Evolutionary conservation across 2,113 vertebrate species (phyloP).

Genomic region (Mola mola): DNA sequence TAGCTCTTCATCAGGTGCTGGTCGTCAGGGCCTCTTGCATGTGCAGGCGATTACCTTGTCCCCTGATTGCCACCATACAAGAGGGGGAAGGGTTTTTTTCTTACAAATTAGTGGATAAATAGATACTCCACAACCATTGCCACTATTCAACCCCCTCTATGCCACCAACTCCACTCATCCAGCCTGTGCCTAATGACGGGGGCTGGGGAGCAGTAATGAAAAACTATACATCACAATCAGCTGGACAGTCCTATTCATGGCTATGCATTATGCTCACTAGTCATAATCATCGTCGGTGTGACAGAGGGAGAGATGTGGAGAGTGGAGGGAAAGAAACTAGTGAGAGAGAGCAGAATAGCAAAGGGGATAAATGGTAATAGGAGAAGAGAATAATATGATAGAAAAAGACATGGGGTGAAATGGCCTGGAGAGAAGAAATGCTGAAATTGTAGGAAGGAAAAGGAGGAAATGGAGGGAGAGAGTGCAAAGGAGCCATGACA

Average conservation of each 20-base stretch:
- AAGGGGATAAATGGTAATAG: slow-evolving; percentile 16
- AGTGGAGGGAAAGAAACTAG: slow-evolving; percentile 23
- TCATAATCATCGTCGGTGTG: slow-evolving; percentile 89
- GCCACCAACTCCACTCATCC: slow-evolving; percentile 86
- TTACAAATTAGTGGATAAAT: slow-evolving; percentile 99
- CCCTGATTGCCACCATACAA: slow-evolving; percentile 98
- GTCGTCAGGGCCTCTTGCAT: slow-evolving; percentile 86
- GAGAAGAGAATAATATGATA: slow-evolving; percentile 28
- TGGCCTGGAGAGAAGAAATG: slow-evolving; percentile 44
- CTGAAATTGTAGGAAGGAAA: slow-evolving; percentile 33
- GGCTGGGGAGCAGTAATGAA: slow-evolving; percentile 98
- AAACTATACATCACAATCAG: slow-evolving; percentile 99
- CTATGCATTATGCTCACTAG: slow-evolving; percentile 94
- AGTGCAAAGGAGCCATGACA: slow-evolving; percentile 18
- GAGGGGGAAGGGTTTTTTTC: slow-evolving; percentile 73
- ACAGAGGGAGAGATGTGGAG: slow-evolving; percentile 73
- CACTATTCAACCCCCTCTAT: slow-evolving; percentile 82
- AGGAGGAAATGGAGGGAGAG: slow-evolving; percentile 31
- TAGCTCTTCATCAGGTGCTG: slow-evolving; percentile 98
- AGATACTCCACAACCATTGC: slow-evolving; percentile 91
- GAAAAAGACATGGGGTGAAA: slow-evolving; percentile 57
- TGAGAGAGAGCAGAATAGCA: too few species aligned
- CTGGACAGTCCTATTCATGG: slow-evolving; percentile 97
- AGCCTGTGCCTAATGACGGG: slow-evolving; percentile 96
- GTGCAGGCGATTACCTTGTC: slow-evolving; percentile 93